A percentile compares a stretch with the other conserved stretches of the same genome.
These are phyloP conservation scores for Stegostoma tigrinum DNA, from an alignment of 2,113 vertebrate genomes.

Conservation along the genomic window DNA sequence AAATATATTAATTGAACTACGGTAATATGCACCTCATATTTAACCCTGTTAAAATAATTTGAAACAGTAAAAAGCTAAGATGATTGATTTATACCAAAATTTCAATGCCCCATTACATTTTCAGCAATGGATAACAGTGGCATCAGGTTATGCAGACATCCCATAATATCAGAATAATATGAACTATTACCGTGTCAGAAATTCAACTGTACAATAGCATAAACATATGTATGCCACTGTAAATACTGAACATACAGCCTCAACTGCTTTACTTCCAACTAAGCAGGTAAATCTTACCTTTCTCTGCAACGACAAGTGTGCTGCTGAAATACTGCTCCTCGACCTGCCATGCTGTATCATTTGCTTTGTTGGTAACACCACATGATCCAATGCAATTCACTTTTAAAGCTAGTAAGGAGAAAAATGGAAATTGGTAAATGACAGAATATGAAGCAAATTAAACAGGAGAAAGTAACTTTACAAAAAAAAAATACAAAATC, in stretches of 20 bases:
- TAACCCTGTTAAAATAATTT: background rate
- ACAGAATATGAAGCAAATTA: background rate
- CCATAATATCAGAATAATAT: background rate
- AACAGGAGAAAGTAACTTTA: background rate
- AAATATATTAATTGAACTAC: background rate
- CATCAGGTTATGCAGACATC: background rate
- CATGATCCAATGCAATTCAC: constrained; percentile 83
- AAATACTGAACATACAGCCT: background rate
- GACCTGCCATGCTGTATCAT: constrained; percentile 64
- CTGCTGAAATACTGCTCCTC: constrained; percentile 91
- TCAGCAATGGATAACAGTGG: background rate
- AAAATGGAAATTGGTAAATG: background rate
- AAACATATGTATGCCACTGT: background rate
- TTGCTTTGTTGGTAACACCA: constrained; percentile 75
- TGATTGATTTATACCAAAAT: background rate
- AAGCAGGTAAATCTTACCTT: constrained; percentile 58
- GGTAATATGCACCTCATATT: background rate
- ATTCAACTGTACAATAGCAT: background rate
- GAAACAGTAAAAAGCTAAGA: background rate
- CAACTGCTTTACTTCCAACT: background rate
- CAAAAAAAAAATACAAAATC: background rate
- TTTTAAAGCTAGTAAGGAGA: constrained; percentile 69
- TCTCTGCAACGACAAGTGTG: constrained; percentile 76
- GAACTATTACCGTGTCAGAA: background rate
- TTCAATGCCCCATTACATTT: background rate